Evolutionary conservation across 2,113 vertebrate genomes (phyloP).

Genomic region (Peromyscus polionotus): DNA sequence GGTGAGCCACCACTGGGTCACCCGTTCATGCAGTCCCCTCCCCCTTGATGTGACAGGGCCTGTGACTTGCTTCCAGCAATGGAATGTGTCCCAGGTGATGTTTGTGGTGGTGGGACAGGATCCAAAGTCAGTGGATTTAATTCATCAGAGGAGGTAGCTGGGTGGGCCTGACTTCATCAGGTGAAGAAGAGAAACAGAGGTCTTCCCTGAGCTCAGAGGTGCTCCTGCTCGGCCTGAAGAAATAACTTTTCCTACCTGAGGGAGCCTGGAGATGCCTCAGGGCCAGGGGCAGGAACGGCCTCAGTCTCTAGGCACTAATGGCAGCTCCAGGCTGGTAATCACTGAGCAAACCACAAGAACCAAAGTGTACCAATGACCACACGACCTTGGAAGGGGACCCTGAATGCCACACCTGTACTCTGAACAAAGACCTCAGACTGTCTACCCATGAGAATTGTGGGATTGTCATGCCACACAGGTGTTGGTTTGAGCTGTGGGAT

Average conservation of each 20-base stretch:
- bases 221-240: not conserved
- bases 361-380: not conserved
- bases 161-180: not conserved
- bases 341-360: not conserved
- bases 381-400: no score
- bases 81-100: not conserved
- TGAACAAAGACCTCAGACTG: not conserved
- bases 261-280: not conserved
- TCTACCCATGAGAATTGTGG: not conserved
- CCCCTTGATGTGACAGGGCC: not conserved
- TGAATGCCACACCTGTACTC: not conserved
- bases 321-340: not conserved
- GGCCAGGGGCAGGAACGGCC: no score
- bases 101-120: not conserved
- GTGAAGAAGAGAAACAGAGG: not conserved
- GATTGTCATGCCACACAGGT: not conserved
- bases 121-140: not conserved
- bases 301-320: not conserved
- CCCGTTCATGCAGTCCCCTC: not conserved
- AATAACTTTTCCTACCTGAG: not conserved
- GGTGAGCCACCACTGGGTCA: not conserved
- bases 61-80: not conserved
- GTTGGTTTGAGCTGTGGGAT: not conserved
- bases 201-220: not conserved
- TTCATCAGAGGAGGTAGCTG: not conserved